Base-by-base conservation (phyloP, 2,888 invertebrate genomes). In the Eustalomyia histrio region DNA sequence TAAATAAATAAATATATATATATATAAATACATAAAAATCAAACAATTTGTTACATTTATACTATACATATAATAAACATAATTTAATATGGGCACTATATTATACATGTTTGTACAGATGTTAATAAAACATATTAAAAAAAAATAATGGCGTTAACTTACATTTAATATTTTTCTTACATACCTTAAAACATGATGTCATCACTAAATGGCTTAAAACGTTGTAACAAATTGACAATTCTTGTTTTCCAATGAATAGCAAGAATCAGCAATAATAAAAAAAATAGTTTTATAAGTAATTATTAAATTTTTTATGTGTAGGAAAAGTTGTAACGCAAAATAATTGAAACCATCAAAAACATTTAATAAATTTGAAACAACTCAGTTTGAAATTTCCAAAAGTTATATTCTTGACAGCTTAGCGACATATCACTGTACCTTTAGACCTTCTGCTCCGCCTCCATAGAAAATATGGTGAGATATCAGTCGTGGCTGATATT, bases 21-120 rank as follows among this genome's bases (percentile, higher is more conserved):
- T 71, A 80, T 74, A 65, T 72, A 14, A 12, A n/a, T n/a, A n/a
- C n/a, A n/a, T n/a, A n/a, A n/a, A n/a, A n/a, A n/a, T n/a, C n/a
- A n/a, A n/a, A n/a, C n/a, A n/a, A n/a, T n/a, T n/a, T n/a, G 52
- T 17, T n/a, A 60, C 29, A 67, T 61, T 61, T 61, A 24, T 61
- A 61, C 24, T 16, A 39, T 24, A 24, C 10, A 55, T 55, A 50
- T 16, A 3, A 58, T 16, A 43, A 9, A 43, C 12, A 43, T 35
- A 50, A 16, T 50, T 29, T 47, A 80, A 84, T 58, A 76, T 67
- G 43, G 53, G 67, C 67, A 67, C 67, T 58, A 55, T 67, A 67
- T 55, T 57, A 67, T 65, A 43, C 39, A 39, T 73, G 67, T 57
- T 73, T 78, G 72, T 78, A 78, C 72, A 78, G 67, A 53, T 57